Conservation (phyloP, 2,113 vertebrate species). For the Hepsetus odoe region DNA sequence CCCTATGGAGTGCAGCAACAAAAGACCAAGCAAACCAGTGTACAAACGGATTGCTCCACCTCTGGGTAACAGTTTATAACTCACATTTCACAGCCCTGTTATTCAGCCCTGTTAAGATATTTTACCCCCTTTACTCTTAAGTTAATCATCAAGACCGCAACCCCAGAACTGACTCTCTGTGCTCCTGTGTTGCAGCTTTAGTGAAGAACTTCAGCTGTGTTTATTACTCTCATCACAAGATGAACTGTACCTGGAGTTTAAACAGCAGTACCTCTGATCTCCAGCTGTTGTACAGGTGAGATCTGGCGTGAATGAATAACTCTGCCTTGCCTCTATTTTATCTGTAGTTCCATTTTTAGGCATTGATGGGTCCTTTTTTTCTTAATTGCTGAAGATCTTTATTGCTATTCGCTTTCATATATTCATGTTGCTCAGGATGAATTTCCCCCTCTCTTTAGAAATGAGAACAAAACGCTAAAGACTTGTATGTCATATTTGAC, state of each 20-base stretch:
- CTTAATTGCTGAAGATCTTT: neutral
- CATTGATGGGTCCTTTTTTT: neutral
- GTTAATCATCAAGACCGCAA: too few species aligned
- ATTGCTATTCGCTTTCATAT: too few species aligned
- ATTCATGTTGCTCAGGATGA: neutral
- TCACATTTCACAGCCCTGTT: too few species aligned
- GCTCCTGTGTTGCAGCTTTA: constrained; percentile 40
- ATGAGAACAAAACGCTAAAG: neutral
- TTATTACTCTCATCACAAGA: fast-evolving
- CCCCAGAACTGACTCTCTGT: neutral
- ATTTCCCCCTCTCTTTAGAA: neutral
- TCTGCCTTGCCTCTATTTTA: neutral
- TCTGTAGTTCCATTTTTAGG: neutral
- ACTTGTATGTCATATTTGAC: constrained; percentile 4
- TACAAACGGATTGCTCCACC: neutral
- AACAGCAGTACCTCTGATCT: neutral
- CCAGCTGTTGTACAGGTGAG: constrained; percentile 64
- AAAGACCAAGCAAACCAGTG: fast-evolving
- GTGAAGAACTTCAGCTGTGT: constrained; percentile 63
- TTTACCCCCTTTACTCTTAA: too few species aligned
- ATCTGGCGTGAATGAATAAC: neutral
- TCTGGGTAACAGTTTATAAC: too few species aligned
- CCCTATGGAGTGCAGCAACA: fast-evolving
- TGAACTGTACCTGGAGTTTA: constrained; percentile 68
- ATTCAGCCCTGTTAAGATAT: too few species aligned